A percentile compares a stretch with the other conserved stretches of the same genome.
phyloP scores from a whole-genome alignment of 2,797 vertebrate species.

The Threskiornis aethiopicus region DNA sequence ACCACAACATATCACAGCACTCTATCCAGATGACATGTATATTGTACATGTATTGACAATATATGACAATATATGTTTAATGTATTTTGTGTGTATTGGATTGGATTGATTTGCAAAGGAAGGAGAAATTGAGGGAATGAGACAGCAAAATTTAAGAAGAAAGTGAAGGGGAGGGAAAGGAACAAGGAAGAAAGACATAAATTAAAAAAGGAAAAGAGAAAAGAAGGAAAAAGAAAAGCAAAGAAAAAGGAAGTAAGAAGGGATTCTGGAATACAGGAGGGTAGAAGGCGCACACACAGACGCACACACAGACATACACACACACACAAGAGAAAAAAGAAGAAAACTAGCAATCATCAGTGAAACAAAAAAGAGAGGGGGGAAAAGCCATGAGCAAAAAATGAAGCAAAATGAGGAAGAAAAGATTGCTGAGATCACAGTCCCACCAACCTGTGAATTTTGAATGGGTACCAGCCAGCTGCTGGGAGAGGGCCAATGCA shows the following conservation, averaged over 20 bases:
- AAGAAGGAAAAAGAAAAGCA: fast-evolving
- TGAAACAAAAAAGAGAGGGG: not conserved
- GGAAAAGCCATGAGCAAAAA: not conserved
- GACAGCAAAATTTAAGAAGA: not conserved
- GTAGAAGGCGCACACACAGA: not conserved
- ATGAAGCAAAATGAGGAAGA: not conserved
- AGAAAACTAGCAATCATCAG: not conserved
- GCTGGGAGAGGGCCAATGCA: slow-evolving; percentile 16
- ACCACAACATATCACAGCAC: not conserved
- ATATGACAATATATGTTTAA: not conserved
- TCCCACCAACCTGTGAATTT: slow-evolving; percentile 20
- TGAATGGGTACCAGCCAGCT: slow-evolving; percentile 18
- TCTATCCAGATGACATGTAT: not conserved
- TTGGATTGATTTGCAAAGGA: not conserved
- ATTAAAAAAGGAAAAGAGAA: not conserved
- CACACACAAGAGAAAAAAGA: not conserved
- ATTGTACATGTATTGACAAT: not conserved
- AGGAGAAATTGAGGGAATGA: not conserved
- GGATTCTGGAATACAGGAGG: not conserved
- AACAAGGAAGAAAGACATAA: not conserved
- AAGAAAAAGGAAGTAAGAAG: not conserved
- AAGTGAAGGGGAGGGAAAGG: not conserved
- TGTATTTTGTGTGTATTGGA: not conserved
- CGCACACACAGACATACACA: not conserved
- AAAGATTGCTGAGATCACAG: slow-evolving; percentile 5